phyloP scores from a whole-genome alignment of 2,113 vertebrate genomes.

The Hydrolagus affinis region DNA sequence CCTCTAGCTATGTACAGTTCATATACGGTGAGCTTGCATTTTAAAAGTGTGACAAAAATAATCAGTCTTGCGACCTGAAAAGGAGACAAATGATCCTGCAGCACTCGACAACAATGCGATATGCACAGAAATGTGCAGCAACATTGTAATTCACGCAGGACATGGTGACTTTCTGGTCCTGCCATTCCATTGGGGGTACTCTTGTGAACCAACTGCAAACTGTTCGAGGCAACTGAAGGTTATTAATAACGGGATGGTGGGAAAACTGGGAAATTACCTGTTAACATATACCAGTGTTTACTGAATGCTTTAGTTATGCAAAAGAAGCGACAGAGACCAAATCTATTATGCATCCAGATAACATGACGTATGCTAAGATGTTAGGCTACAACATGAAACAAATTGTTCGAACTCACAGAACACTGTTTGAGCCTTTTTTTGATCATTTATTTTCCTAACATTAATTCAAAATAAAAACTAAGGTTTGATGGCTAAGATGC shows the following conservation, averaged over 20 bases:
- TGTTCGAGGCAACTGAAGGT: neutral
- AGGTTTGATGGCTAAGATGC: conserved; percentile 54
- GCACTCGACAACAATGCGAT: conserved; percentile 8
- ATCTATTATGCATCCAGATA: conserved; percentile 39
- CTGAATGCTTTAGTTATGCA: neutral
- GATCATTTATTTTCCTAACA: conserved; percentile 62
- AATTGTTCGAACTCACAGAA: conserved; percentile 29
- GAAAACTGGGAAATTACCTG: neutral
- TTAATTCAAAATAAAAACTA: conserved; percentile 53
- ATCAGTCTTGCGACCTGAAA: conserved; percentile 1
- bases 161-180: neutral
- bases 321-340: conserved; percentile 40
- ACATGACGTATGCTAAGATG: neutral
- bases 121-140: neutral
- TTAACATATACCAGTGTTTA: conserved; percentile 9
- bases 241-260: neutral
- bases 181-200: neutral
- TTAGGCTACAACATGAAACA: conserved; percentile 26
- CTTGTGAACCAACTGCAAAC: neutral
- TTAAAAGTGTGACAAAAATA: neutral
- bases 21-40: neutral
- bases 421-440: conserved; percentile 40
- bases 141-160: neutral
- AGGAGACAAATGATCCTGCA: conserved; percentile 7
- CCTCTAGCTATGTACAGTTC: conserved; percentile 29